Percentiles rank a stretch among this genome's conserved stretches.
Conservation (phyloP, 2,113 vertebrate species). For the Phylloscopus trochiloides region DNA sequence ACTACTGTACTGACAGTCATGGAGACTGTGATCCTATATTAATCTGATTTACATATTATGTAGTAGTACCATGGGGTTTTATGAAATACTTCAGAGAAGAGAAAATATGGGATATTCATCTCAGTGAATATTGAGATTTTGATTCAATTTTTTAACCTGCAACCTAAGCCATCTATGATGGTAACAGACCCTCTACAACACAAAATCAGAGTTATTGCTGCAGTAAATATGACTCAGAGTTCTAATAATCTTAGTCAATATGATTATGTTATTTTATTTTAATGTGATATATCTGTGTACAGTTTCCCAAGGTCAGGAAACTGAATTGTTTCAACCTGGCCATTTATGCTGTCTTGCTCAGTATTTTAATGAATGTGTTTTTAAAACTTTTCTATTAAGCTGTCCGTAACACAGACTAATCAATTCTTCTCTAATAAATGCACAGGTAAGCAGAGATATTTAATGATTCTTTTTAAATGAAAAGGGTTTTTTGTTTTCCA, state of each 20-base stretch:
- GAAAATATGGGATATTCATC: neutral
- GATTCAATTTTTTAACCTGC: neutral
- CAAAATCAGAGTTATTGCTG: neutral
- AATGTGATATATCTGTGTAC: neutral
- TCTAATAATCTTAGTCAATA: neutral
- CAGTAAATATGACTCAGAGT: neutral
- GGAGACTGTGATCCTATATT: neutral
- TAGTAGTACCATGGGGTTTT: neutral
- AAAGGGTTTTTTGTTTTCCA: rapidly evolving
- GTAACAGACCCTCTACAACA: neutral
- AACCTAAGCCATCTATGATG: neutral
- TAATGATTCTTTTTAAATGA: neutral
- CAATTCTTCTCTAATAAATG: neutral
- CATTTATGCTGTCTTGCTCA: rapidly evolving
- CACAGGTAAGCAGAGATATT: neutral
- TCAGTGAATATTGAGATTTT: neutral
- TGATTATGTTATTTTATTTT: neutral
- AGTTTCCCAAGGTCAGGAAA: neutral
- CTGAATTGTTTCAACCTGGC: neutral
- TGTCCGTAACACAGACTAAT: neutral
- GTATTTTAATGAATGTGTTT: neutral
- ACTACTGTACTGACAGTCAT: neutral
- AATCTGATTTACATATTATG: conserved; percentile 5
- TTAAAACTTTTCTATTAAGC: neutral
- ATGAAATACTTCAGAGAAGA: neutral